These are phyloP conservation scores for Tyto alba DNA, from an alignment of 2,113 vertebrate species.

Conservation along the genomic window DNA sequence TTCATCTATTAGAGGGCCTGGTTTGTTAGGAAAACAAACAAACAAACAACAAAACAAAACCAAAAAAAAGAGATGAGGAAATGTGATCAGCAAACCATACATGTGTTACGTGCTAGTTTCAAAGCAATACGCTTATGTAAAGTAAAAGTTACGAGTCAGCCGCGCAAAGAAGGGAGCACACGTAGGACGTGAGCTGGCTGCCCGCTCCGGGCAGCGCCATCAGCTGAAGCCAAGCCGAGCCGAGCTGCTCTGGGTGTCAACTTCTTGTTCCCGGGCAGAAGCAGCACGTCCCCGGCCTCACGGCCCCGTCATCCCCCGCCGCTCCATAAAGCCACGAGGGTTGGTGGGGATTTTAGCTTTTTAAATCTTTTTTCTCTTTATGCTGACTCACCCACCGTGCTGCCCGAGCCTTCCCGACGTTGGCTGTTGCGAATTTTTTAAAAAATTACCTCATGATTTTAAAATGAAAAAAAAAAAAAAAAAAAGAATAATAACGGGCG, in stretches of 20 bases:
- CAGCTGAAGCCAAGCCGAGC: rapidly evolving
- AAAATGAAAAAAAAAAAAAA: too few relatives aligned
- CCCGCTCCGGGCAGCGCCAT: rapidly evolving
- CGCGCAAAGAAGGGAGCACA: rapidly evolving
- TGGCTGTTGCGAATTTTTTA: rapidly evolving
- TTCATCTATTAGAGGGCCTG: not conserved
- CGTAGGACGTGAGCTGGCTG: rapidly evolving
- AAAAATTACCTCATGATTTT: not conserved
- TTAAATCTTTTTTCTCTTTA: not conserved
- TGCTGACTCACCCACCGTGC: not conserved
- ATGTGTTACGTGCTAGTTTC: rapidly evolving
- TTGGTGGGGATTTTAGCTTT: rapidly evolving
- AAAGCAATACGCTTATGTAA: rapidly evolving
- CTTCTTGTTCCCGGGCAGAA: rapidly evolving
- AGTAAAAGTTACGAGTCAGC: rapidly evolving
- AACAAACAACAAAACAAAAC: too few relatives aligned
- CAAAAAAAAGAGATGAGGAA: not conserved
- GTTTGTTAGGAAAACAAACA: too few relatives aligned
- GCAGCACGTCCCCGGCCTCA: rapidly evolving
- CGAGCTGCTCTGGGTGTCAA: rapidly evolving
- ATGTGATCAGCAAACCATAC: not conserved
- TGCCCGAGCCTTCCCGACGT: too few relatives aligned
- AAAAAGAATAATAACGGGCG: too few relatives aligned
- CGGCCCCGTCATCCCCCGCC: rapidly evolving
- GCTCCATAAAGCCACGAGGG: rapidly evolving